Evolutionary conservation across 2,888 invertebrate genomes (phyloP), one percentile per base, ranked within the genome.

Genomic region (Drosophila macrospina): DNA sequence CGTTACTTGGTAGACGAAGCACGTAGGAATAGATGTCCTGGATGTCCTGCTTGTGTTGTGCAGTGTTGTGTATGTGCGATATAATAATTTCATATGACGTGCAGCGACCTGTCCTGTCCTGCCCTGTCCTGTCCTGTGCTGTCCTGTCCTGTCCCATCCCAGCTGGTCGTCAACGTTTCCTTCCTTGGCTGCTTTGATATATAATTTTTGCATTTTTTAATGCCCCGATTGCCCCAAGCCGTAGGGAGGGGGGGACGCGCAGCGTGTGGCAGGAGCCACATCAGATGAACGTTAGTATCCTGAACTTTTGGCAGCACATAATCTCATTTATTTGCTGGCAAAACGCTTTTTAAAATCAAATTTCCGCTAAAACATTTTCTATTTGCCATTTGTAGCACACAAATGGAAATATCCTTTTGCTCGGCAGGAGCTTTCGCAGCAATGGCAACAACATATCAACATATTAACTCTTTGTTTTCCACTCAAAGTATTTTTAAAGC

Each of bases 331-430:
- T 85, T 90, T 90, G 82, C 87, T 78, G 82, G 89, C 76, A 88
- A 90, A 90, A 90, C 89, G 90, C 90, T 90, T 90, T 90, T 81
- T 71, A 80, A 90, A 90, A 90, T 90, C 90, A 87, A 90, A 90
- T 90, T 90, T 88, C 83, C 88, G 80, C 86, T 86, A 87, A 90
- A 89, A 88, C 80, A 86, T 85, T 85, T 84, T 80, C 80, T 87
- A 82, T 86, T 85, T 85, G 81, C 64, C 67, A 83, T 78, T 82
- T 77, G 57, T 63, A 65, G 61, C 65, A 55, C 62, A 85, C 54
- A 70, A 79, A 79, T 74, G 72, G 50, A 51, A 61, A 68, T 48
- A 56, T 74, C 10, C 26, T 28, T 15, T 26, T 16, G n/a, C n/a
- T 36, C n/a, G 16, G 30, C 61, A 42, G 45, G 26, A 59, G 50